These are phyloP conservation scores for Crenuchus spilurus DNA, from an alignment of 2,797 vertebrate species.

Conservation along the genomic window DNA sequence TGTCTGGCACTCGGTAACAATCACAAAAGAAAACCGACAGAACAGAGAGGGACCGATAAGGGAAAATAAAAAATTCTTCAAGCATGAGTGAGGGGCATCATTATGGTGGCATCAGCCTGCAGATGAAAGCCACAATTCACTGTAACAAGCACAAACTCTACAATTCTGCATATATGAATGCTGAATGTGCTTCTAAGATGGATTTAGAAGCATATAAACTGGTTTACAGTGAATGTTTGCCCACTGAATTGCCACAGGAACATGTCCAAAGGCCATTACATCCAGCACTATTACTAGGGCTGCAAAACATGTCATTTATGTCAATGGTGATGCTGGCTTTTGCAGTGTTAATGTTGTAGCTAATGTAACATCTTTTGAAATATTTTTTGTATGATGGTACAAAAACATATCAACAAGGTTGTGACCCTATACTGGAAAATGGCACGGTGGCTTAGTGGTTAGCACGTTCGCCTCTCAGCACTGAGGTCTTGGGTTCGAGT, in stretches of 20 bases:
- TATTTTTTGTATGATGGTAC: too few species aligned
- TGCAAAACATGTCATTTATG: neutral
- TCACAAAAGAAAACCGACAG: constrained; percentile 63
- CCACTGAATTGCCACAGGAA: neutral
- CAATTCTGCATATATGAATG: neutral
- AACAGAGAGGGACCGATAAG: constrained; percentile 28
- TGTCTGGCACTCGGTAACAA: constrained; percentile 67
- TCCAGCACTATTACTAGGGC: neutral
- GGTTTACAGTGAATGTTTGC: neutral
- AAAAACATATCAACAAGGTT: too few species aligned
- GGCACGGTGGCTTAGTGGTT: too few species aligned
- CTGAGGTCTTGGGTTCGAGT: too few species aligned
- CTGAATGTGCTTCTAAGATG: neutral
- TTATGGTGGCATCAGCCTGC: neutral
- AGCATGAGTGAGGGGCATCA: neutral
- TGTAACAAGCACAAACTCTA: neutral
- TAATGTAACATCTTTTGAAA: too few species aligned
- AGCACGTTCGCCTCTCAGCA: too few species aligned
- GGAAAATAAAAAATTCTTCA: neutral
- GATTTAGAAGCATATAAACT: neutral
- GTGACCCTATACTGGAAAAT: too few species aligned
- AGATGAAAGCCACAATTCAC: neutral
- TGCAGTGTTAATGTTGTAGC: neutral
- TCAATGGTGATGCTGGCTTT: neutral
- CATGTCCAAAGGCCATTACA: neutral